A percentile compares a stretch with the other conserved stretches of the same genome.
phyloP scores from a whole-genome alignment of 1,140 invertebrate species.

The Conus betulinus region DNA sequence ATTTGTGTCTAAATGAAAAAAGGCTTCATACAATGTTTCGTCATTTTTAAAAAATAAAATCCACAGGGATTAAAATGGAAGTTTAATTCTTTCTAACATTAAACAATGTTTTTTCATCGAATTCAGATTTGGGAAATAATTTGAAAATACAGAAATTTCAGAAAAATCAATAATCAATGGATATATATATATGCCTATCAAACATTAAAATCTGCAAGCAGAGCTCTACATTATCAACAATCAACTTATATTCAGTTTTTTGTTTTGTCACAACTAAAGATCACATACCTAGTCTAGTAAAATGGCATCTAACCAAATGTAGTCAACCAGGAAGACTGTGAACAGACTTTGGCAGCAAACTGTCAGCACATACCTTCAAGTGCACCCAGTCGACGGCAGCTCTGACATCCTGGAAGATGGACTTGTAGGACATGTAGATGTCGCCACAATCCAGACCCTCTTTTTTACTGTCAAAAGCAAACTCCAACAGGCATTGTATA shows the following conservation, averaged over 20 bases:
- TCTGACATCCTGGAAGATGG: slow-evolving; percentile 97
- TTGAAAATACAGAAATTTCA: too few species aligned
- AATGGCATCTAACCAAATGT: background rate
- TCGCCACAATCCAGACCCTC: slow-evolving; percentile 93
- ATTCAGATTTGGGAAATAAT: too few species aligned
- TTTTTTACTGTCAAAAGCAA: slow-evolving; percentile 45
- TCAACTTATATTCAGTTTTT: background rate
- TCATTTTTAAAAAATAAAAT: too few species aligned
- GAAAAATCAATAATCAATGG: too few species aligned
- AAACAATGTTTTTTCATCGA: too few species aligned
- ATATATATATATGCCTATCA: too few species aligned
- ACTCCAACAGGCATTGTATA: slow-evolving; percentile 19
- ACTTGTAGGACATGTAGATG: slow-evolving; percentile 97
- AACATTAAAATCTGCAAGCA: too few species aligned
- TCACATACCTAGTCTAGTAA: background rate
- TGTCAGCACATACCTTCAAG: slow-evolving; percentile 57
- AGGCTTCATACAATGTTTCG: background rate
- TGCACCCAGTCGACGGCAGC: slow-evolving; percentile 96
- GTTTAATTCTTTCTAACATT: too few species aligned
- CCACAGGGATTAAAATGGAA: too few species aligned
- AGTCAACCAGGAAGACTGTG: background rate
- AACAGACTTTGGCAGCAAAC: background rate
- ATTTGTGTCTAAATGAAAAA: background rate
- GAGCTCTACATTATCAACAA: background rate
- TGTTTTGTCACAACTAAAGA: background rate